Evolutionary conservation across 2,888 invertebrate genomes (phyloP).

Genomic region (Euproctis similis): DNA sequence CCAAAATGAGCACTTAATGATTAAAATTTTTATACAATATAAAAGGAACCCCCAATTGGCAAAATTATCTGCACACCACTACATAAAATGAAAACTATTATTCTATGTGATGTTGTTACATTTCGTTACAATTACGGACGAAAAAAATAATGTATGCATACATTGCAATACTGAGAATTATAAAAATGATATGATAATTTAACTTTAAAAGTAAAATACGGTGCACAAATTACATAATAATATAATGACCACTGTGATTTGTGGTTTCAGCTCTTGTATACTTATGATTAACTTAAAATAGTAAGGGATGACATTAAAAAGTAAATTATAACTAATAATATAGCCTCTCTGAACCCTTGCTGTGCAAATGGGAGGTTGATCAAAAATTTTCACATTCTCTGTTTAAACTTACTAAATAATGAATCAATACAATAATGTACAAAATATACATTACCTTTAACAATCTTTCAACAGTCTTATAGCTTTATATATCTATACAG

Average conservation of each 20-base stretch:
- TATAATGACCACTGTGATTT: conserved; percentile 21
- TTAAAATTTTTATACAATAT: conserved; percentile 14
- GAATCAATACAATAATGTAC: conserved; percentile 65
- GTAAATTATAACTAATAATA: conserved; percentile 36
- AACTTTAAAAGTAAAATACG: conserved; percentile 19
- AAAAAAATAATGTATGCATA: conserved; percentile 22
- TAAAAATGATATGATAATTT: conserved; percentile 13
- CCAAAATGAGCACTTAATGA: conserved; percentile 33
- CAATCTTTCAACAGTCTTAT: conserved; percentile 74
- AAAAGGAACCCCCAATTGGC: conserved; percentile 6
- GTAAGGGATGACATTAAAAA: conserved; percentile 28
- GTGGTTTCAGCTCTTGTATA: conserved; percentile 16
- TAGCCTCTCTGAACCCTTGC: conserved; percentile 39
- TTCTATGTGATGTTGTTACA: conserved; percentile 3
- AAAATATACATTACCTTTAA: conserved; percentile 69
- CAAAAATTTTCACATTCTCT: conserved; percentile 27
- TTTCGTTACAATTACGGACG: too few species aligned
- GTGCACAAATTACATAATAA: conserved; percentile 23
- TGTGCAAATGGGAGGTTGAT: conserved; percentile 35
- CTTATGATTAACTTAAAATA: conserved; percentile 25
- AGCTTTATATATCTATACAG: conserved; percentile 66
- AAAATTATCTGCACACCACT: background rate
- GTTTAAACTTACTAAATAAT: conserved; percentile 53
- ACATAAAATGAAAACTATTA: conserved; percentile 16
- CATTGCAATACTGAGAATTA: conserved; percentile 24